Conservation (phyloP, 2,888 invertebrate genomes). For the Leptopilina drosophilae region DNA sequence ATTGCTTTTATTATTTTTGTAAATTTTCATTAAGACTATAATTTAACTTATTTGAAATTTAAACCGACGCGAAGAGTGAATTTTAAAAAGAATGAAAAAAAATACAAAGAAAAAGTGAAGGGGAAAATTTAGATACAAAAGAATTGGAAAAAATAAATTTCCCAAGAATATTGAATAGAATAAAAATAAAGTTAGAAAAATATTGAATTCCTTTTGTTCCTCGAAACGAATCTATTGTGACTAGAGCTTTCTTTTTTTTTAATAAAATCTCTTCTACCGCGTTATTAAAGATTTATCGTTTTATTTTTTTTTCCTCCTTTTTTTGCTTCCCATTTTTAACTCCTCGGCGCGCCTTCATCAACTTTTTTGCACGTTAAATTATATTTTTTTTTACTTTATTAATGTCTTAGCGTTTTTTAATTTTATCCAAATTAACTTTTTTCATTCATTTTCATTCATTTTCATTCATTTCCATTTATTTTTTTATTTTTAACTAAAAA, state of each 20-base stretch:
- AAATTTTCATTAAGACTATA: too few species aligned
- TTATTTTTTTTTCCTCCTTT: neutral
- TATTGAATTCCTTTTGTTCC: constrained; percentile 31
- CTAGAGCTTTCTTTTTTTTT: constrained; percentile 2
- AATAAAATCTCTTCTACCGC: constrained; percentile 35
- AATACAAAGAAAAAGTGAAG: neutral
- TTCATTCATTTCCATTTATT: too few species aligned
- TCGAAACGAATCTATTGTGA: constrained; percentile 32
- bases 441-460: too few species aligned
- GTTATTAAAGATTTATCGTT: constrained; percentile 29
- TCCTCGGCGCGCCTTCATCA: constrained; percentile 2
- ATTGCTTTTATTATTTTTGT: too few species aligned
- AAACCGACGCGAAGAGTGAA: too few species aligned
- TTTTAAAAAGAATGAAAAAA: neutral
- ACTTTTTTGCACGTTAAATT: constrained; percentile 24
- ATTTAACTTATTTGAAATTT: too few species aligned
- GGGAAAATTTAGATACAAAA: neutral
- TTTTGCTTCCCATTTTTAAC: too few species aligned
- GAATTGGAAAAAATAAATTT: neutral
- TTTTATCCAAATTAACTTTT: constrained; percentile 24
- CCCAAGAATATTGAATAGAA: neutral
- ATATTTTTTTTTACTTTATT: constrained; percentile 17
- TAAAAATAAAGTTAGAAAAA: constrained; percentile 25
- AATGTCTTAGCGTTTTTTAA: constrained; percentile 13
- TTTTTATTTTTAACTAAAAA: too few species aligned